These are phyloP conservation scores for Hipposideros armiger DNA, from an alignment of 2,113 vertebrate genomes.

Conservation along the genomic window DNA sequence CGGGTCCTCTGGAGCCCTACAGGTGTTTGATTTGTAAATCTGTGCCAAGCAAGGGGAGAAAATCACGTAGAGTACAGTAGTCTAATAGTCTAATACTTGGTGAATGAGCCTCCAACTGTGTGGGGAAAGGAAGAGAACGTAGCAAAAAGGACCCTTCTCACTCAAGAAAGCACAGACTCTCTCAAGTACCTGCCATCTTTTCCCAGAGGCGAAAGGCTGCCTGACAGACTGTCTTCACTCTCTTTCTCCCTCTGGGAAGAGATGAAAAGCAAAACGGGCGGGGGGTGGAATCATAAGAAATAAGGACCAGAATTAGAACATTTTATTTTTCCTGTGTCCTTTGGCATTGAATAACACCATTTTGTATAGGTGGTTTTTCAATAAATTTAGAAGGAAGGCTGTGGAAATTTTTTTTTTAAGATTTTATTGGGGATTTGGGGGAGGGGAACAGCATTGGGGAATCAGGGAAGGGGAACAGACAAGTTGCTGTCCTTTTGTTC, in stretches of 20 bases:
- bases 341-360: slow-evolving; percentile 57
- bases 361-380: slow-evolving; percentile 72
- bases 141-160: not conserved
- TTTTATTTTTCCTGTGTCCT: slow-evolving; percentile 56
- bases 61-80: not conserved
- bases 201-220: not conserved
- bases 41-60: not conserved
- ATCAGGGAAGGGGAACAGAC: too few species aligned
- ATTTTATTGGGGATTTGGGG: too few species aligned
- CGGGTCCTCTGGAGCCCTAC: not conserved
- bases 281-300: slow-evolving; percentile 42
- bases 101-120: not conserved
- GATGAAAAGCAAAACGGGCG: not conserved
- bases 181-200: not conserved
- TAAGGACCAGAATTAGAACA: slow-evolving; percentile 64
- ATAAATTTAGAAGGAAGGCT: slow-evolving; percentile 60
- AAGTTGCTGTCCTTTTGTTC: too few species aligned
- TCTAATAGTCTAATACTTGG: not conserved
- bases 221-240: not conserved
- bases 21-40: not conserved
- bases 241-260: not conserved
- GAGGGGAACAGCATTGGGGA: too few species aligned
- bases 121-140: not conserved
- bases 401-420: slow-evolving; percentile 51
- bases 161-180: not conserved